Evolutionary conservation across 2,113 vertebrate species (phyloP), one percentile per base, ranked within the genome.

Genomic region (Oxyura jamaicensis): DNA sequence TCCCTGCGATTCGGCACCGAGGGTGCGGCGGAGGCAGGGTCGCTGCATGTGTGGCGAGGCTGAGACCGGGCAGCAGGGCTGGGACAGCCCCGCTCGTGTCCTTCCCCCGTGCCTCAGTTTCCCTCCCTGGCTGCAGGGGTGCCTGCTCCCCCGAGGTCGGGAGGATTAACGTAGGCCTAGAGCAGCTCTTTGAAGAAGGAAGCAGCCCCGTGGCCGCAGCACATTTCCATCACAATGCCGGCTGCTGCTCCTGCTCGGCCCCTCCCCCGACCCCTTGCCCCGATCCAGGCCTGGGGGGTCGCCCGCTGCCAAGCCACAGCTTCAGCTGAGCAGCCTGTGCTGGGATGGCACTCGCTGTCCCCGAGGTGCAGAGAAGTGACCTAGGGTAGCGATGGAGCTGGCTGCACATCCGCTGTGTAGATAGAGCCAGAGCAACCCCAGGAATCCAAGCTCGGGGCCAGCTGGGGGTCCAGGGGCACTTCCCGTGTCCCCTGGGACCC

Each of bases 221-320:
- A 4, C 29, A 44, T 46, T 31, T 46, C 42, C 21, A 11, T 68
- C 66, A 33, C 66, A 68, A n/a, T 48, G 44, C 66, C 23, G 3
- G 42, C 41, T 6, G 60, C n/a, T 58, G 41, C 41, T 29, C 28
- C 19, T 20, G 3, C 13, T 39, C 2, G 0, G 36, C 8, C 41
- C 19, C 19, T 36, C 14, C 41, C 36, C 48, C 5, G 46, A 48
- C 46, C 46, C 20, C 46, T 22, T 4, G 46, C 46, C 42, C 18
- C 3, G 48, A 3, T 48, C 46, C 46, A 62, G 31, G 14, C 8
- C 17, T 0, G 17, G 56, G 39, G 0, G 0, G 26, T 71, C 62
- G 21, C 62, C 9, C 4, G 1, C 4, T 1, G 50, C 50, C 50
- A 25, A 52, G 3, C 29, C 3, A 0, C 1, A 0, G 26, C 25